Evolutionary conservation across 2,888 invertebrate genomes (phyloP).

Genomic region (Drosophila nigricruria): DNA sequence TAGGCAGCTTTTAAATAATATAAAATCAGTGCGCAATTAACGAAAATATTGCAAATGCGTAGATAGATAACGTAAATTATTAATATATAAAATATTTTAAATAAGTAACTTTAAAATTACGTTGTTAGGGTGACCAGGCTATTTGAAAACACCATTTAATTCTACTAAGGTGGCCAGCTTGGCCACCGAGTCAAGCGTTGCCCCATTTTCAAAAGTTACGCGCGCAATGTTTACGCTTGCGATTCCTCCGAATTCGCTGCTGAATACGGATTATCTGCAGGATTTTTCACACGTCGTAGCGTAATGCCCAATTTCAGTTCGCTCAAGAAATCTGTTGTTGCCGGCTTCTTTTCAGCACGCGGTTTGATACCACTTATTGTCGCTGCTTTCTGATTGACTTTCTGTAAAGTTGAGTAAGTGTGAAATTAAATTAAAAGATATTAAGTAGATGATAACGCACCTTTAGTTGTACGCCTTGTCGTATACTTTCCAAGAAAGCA

Average conservation of each 20-base stretch:
- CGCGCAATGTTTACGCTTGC: slow-evolving; percentile 52
- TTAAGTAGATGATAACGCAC: slow-evolving; percentile 35
- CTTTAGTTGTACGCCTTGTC: slow-evolving; percentile 75
- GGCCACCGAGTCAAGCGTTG: slow-evolving; percentile 27
- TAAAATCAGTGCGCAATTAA: neutral
- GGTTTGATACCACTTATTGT: slow-evolving; percentile 77
- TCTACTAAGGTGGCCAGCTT: slow-evolving; percentile 14
- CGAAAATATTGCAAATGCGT: neutral
- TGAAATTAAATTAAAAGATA: neutral
- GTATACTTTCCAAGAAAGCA: slow-evolving; percentile 77
- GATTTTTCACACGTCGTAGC: slow-evolving; percentile 65
- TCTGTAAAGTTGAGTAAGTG: slow-evolving; percentile 54
- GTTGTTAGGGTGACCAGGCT: slow-evolving; percentile 13
- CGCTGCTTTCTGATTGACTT: slow-evolving; percentile 76
- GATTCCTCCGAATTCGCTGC: slow-evolving; percentile 69
- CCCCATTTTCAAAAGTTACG: slow-evolving; percentile 28
- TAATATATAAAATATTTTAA: neutral
- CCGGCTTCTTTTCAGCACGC: slow-evolving; percentile 69
- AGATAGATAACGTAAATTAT: neutral
- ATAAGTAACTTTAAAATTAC: slow-evolving; percentile 15
- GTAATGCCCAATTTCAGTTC: slow-evolving; percentile 77
- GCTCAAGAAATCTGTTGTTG: slow-evolving; percentile 71
- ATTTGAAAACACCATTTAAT: slow-evolving; percentile 8
- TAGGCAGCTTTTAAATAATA: neutral
- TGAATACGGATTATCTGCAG: slow-evolving; percentile 71